Conservation (phyloP, 2,113 vertebrate species). For the Chaetorhynchus papuensis region DNA sequence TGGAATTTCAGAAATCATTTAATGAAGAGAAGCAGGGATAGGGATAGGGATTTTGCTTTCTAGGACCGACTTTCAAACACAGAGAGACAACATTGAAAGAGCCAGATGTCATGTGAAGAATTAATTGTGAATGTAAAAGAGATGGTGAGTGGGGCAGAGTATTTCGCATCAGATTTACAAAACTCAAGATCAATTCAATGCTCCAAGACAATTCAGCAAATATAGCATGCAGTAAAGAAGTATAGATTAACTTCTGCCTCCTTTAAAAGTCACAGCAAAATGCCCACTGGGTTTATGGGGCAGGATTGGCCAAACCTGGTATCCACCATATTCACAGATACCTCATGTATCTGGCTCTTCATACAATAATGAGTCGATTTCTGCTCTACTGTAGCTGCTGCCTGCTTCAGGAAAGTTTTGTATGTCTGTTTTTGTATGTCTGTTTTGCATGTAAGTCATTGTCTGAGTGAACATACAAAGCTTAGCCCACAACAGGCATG, state of each 20-base stretch:
- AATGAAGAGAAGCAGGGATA: not conserved
- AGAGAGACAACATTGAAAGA: not conserved
- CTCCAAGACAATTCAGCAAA: not conserved
- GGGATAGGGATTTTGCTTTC: not conserved
- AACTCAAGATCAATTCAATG: not conserved
- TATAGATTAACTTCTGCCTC: not conserved
- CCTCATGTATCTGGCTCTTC: not conserved
- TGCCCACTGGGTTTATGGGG: not conserved
- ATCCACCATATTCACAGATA: not conserved
- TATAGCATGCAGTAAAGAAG: not conserved
- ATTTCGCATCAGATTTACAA: not conserved
- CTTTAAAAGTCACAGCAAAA: not conserved
- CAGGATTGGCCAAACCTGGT: not conserved
- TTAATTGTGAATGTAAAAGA: not conserved
- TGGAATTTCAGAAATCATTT: not conserved
- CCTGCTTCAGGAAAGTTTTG: not conserved
- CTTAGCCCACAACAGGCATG: not conserved
- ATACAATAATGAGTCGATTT: not conserved
- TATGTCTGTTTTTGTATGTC: too few relatives aligned
- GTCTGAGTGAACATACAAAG: not conserved
- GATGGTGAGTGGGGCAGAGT: not conserved
- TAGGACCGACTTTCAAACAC: not conserved
- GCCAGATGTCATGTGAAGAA: not conserved
- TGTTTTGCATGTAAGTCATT: too few relatives aligned
- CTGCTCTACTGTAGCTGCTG: not conserved